Evolutionary conservation across 2,113 vertebrate genomes (phyloP).

Genomic region (Picathartes gymnocephalus): DNA sequence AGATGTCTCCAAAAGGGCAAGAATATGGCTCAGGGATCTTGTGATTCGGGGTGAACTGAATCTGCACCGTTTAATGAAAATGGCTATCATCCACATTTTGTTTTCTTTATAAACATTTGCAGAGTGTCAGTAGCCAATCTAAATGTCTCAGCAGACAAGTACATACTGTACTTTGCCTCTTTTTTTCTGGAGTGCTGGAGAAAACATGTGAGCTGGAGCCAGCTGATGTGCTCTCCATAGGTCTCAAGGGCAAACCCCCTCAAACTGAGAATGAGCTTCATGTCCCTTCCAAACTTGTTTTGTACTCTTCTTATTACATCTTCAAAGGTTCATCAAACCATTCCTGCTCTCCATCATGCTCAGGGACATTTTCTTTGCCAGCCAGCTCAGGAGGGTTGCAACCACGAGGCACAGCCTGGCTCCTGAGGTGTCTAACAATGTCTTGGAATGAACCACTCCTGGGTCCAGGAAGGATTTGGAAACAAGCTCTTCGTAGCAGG

Average conservation of each 20-base stretch:
- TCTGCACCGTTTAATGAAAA: constrained; percentile 76
- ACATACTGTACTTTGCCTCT: constrained; percentile 61
- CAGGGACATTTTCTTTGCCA: not conserved
- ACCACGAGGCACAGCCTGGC: not conserved
- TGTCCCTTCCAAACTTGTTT: constrained; percentile 24
- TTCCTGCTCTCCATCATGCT: not conserved
- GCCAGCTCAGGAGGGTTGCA: not conserved
- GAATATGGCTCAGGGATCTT: constrained; percentile 66
- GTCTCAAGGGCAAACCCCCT: constrained; percentile 71
- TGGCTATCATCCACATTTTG: constrained; percentile 76
- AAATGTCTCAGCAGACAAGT: constrained; percentile 77
- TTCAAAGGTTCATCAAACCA: not conserved
- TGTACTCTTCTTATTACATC: not conserved
- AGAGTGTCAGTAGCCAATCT: constrained; percentile 78
- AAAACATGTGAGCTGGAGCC: constrained; percentile 74
- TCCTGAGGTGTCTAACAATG: not conserved
- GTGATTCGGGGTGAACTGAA: constrained; percentile 65
- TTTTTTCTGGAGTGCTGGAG: constrained; percentile 68
- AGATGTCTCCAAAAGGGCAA: constrained; percentile 56
- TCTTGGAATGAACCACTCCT: not conserved
- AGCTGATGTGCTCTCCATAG: constrained; percentile 67
- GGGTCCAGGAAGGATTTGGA: not conserved
- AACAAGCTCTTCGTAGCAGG: not conserved
- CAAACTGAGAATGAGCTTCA: constrained; percentile 31
- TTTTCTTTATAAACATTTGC: constrained; percentile 81